Evolutionary conservation across 2,113 vertebrate species (phyloP).

Genomic region (Tor tambroides): DNA sequence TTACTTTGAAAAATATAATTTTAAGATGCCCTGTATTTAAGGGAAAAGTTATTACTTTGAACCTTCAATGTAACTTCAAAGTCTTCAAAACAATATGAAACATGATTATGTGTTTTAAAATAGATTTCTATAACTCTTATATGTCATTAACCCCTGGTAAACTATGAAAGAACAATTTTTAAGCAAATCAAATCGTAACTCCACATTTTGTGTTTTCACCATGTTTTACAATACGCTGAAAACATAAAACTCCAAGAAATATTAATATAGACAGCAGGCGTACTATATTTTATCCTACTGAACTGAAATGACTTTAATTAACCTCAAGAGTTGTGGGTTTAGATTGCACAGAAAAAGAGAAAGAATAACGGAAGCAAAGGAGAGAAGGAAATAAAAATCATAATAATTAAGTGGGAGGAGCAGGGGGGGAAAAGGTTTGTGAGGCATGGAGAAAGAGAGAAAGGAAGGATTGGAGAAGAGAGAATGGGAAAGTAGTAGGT

Average conservation of each 20-base stretch:
- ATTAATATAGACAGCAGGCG: not conserved
- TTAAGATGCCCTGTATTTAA: not conserved
- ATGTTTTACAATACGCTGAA: not conserved
- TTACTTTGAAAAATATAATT: not conserved
- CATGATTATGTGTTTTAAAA: not conserved
- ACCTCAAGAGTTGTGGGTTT: not conserved
- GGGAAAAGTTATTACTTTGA: not conserved
- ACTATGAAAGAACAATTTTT: not conserved
- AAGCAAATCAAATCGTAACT: not conserved
- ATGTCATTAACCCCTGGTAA: not conserved
- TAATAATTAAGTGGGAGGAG: not conserved
- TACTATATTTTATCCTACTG: not conserved
- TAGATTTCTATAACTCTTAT: not conserved
- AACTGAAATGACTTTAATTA: not conserved
- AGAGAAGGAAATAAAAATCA: not conserved
- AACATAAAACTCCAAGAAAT: not conserved
- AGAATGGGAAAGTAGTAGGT: conserved; percentile 4
- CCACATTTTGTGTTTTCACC: not conserved
- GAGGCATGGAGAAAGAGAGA: conserved; percentile 33
- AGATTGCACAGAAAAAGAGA: not conserved
- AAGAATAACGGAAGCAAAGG: not conserved
- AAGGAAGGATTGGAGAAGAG: conserved; percentile 7
- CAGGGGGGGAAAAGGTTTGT: not conserved
- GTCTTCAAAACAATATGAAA: not conserved
- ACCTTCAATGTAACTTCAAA: too few species aligned